Evolutionary conservation across 2,797 vertebrate genomes (phyloP), one percentile per base, ranked within the genome.

Genomic region (Rhynchonycteris naso): DNA sequence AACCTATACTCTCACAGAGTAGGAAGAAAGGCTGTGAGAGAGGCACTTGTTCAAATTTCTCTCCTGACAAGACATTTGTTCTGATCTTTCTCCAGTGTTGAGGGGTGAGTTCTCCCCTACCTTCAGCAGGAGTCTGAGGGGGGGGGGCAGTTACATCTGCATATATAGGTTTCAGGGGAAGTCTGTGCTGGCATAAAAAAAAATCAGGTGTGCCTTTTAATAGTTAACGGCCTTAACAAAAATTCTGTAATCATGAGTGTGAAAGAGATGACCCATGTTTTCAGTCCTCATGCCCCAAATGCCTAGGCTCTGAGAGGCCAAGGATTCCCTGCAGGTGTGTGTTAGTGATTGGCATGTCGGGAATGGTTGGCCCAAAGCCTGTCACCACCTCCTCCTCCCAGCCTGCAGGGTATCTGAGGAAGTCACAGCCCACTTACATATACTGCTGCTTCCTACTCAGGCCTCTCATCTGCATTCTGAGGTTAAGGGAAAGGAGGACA

Each of bases 101-200:
- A 74, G n/a, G 12, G 38, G 30, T 68, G 56, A 30, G 11, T 93
- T 72, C 75, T 87, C 65, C 33, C 52, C 58, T 65, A 15, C 26
- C 35, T 79, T 81, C 69, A 85, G 71, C 88, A 75, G 65, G 93
- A 87, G 43, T 93, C 82, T 85, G 58, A 47, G 18, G 13, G 56
- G 75, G 59, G 75, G 59, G 84, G 74, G 56, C 12, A 68, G 19
- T 88, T 88, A 33, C n/a, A n/a, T 50, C 71, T 65, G 28, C 14
- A 19, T 33, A 43, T 50, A 38, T 0, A 30, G 76, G 80, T 85
- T 72, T 78, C 38, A 19, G 65, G 83, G 50, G 33, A 69, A 80
- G 82, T 93, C 28, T 58, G 69, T 0, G 7, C 33, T 80, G 58
- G 38, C 52, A 18, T 8, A n/a, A 33, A 66, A 69, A 69, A 35